These are phyloP conservation scores for Acrossocheilus fasciatus DNA, from an alignment of 2,797 vertebrate genomes.

Conservation along the genomic window DNA sequence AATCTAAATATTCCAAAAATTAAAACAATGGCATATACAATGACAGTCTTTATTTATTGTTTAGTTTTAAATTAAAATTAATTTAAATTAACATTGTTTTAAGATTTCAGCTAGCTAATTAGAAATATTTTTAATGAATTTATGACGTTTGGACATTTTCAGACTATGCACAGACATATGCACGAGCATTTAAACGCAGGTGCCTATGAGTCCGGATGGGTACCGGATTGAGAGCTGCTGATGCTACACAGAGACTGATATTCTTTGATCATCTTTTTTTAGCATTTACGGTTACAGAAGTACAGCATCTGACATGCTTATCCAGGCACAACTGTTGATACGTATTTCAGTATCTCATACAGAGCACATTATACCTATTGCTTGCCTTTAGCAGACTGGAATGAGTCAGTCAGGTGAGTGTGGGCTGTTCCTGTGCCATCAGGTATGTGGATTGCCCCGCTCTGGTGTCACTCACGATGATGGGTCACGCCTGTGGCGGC, in stretches of 20 bases:
- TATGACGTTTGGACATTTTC: background rate
- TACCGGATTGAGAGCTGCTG: background rate
- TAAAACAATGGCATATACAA: no score
- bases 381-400: constrained; percentile 17
- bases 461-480: constrained; percentile 28
- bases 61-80: background rate
- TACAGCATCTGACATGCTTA: background rate
- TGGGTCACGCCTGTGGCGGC: constrained; percentile 36
- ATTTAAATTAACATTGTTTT: background rate
- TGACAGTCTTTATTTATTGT: no score
- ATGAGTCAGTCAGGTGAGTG: constrained; percentile 4
- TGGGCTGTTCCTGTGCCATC: background rate
- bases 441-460: constrained; percentile 8
- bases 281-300: background rate
- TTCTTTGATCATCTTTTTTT: background rate
- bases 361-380: constrained; percentile 7
- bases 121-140: no score
- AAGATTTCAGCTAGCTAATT: background rate
- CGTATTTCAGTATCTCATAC: constrained; percentile 2
- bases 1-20: background rate
- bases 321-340: background rate
- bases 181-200: background rate
- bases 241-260: background rate
- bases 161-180: background rate
- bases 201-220: background rate